These are phyloP conservation scores for Miichthys miiuy DNA, from an alignment of 2,797 vertebrate genomes.

Conservation along the genomic window DNA sequence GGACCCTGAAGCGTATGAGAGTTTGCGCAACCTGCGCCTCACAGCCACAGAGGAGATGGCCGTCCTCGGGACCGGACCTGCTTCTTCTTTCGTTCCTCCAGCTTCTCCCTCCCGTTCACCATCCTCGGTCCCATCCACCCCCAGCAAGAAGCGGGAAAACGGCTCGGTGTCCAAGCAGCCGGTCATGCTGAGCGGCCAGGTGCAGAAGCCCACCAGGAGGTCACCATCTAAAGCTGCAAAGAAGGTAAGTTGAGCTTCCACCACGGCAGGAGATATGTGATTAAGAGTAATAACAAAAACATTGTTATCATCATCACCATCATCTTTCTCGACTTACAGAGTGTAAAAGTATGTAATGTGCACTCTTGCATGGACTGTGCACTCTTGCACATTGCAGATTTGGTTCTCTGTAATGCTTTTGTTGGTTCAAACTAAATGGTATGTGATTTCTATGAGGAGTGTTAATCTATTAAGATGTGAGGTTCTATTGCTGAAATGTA, in stretches of 20 bases:
- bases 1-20: conserved; percentile 92
- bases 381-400: neutral
- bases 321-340: neutral
- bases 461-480: neutral
- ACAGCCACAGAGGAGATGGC: conserved; percentile 93
- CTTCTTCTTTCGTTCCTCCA: conserved; percentile 49
- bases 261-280: neutral
- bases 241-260: conserved; percentile 86
- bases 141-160: conserved; percentile 85
- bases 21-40: conserved; percentile 89
- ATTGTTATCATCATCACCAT: neutral
- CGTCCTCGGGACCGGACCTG: conserved; percentile 58
- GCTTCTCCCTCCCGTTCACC: conserved; percentile 50
- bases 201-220: conserved; percentile 87
- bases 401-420: neutral
- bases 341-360: no score
- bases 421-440: neutral
- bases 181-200: conserved; percentile 63
- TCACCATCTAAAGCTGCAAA: conserved; percentile 86
- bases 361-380: neutral
- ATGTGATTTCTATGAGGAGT: neutral
- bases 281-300: neutral
- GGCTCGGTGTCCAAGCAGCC: conserved; percentile 89
- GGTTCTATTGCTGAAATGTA: neutral
- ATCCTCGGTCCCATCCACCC: conserved; percentile 53